Evolutionary conservation across 2,797 vertebrate species (phyloP).

Genomic region (Ctenopoma multispine): DNA sequence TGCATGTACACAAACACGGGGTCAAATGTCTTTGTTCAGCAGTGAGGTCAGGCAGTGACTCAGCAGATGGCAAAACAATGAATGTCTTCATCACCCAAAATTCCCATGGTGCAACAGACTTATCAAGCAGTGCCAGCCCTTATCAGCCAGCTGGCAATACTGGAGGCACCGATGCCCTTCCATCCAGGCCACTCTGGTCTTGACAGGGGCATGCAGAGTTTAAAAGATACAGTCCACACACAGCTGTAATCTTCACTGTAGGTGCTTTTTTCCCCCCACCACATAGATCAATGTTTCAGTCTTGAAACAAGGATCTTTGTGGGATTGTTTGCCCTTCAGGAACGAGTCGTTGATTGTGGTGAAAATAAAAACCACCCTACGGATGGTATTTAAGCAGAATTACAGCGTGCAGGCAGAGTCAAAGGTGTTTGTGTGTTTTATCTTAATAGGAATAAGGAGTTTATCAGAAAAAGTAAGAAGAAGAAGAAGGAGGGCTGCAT

Average conservation of each 20-base stretch:
- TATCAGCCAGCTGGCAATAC: conserved; percentile 73
- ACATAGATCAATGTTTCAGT: conserved; percentile 52
- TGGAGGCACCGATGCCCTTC: conserved; percentile 51
- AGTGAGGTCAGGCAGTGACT: conserved; percentile 68
- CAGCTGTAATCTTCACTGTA: conserved; percentile 47
- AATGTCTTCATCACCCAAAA: conserved; percentile 72
- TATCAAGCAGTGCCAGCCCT: conserved; percentile 69
- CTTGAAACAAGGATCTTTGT: conserved; percentile 44
- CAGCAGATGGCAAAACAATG: conserved; percentile 80
- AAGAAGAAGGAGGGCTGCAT: too few species aligned
- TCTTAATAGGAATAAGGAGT: conserved; percentile 31
- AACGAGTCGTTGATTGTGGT: conserved; percentile 39
- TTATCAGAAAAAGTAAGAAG: conserved; percentile 1
- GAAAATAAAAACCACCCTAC: conserved; percentile 51
- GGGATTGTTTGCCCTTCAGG: conserved; percentile 38
- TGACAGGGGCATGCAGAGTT: conserved; percentile 66
- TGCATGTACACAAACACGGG: conserved; percentile 11
- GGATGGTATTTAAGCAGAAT: conserved; percentile 40
- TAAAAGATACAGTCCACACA: conserved; percentile 50
- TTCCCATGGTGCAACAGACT: conserved; percentile 59
- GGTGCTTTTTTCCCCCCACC: conserved; percentile 44
- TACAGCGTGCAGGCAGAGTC: conserved; percentile 18
- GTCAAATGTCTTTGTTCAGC: conserved; percentile 55
- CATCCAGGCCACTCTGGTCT: conserved; percentile 43
- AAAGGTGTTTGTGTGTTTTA: conserved; percentile 13